Percentiles rank a stretch among this genome's conserved stretches.
Evolutionary conservation across 2,888 invertebrate species (phyloP).

Genomic region (Furcula furcula): DNA sequence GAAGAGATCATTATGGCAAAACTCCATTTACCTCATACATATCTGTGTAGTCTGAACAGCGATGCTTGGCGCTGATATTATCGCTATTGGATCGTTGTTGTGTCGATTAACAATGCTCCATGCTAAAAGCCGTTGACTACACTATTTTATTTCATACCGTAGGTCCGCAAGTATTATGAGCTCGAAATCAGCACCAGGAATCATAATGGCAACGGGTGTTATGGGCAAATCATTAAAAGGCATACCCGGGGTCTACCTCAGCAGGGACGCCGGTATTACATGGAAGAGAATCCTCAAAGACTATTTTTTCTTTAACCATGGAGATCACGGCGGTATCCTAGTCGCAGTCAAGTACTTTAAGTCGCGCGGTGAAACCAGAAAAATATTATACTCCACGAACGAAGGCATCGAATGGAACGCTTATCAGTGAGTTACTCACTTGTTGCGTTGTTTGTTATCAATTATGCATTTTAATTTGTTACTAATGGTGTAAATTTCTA

Average conservation of each 20-base stretch:
- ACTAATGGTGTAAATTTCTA: slow-evolving; percentile 40
- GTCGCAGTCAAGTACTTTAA: slow-evolving; percentile 93
- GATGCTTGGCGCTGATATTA: no score
- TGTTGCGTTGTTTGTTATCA: slow-evolving; percentile 14
- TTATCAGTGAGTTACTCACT: slow-evolving; percentile 70
- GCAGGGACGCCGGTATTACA: slow-evolving; percentile 43
- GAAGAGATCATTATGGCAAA: no score
- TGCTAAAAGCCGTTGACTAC: no score
- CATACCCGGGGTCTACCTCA: slow-evolving; percentile 84
- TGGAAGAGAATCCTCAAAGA: slow-evolving; percentile 92
- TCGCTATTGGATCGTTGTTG: no score
- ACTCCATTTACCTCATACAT: no score
- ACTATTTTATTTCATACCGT: slow-evolving; percentile 1
- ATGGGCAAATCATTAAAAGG: slow-evolving; percentile 90
- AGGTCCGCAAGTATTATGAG: slow-evolving; percentile 91
- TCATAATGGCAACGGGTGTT: slow-evolving; percentile 92
- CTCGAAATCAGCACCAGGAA: slow-evolving; percentile 92
- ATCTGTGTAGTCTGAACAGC: no score
- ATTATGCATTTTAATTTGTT: slow-evolving; percentile 8
- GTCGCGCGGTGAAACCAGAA: slow-evolving; percentile 87
- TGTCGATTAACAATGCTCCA: no score
- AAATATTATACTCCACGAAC: slow-evolving; percentile 91
- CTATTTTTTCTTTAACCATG: slow-evolving; percentile 93
- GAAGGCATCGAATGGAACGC: slow-evolving; percentile 92
- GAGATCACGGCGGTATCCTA: slow-evolving; percentile 94